phyloP scores from a whole-genome alignment of 2,888 invertebrate genomes.

The Polia nebulosa region DNA sequence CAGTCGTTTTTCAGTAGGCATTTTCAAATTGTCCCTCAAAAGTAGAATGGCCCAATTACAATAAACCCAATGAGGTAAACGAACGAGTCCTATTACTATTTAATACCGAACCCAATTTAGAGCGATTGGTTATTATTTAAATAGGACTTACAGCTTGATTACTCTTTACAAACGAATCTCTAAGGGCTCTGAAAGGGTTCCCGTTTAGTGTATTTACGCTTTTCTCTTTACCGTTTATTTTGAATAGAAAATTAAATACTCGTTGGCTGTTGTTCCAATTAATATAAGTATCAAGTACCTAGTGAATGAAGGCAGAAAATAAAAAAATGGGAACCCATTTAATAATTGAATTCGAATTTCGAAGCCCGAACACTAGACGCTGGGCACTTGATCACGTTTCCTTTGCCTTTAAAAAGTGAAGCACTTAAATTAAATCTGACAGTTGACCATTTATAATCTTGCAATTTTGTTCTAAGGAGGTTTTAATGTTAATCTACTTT shows the following conservation, averaged over 20 bases:
- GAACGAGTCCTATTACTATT: slow-evolving; percentile 41
- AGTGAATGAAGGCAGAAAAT: slow-evolving; percentile 8
- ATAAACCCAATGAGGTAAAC: slow-evolving; percentile 22
- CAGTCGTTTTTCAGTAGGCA: too few species aligned
- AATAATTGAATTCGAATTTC: slow-evolving; percentile 50
- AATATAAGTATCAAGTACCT: slow-evolving; percentile 33
- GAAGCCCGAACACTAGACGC: slow-evolving; percentile 40
- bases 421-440: slow-evolving; percentile 56
- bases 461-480: slow-evolving; percentile 15
- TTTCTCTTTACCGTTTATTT: slow-evolving; percentile 42
- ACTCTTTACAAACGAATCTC: slow-evolving; percentile 50
- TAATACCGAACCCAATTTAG: slow-evolving; percentile 41
- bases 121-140: slow-evolving; percentile 56
- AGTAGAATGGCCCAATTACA: neutral
- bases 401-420: slow-evolving; percentile 46
- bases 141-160: slow-evolving; percentile 56
- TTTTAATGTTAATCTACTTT: slow-evolving; percentile 19
- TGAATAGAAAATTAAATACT: slow-evolving; percentile 43
- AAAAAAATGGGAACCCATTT: slow-evolving; percentile 39
- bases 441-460: slow-evolving; percentile 55
- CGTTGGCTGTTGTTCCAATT: slow-evolving; percentile 41
- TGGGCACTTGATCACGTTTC: slow-evolving; percentile 56
- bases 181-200: slow-evolving; percentile 36
- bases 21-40: neutral
- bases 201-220: slow-evolving; percentile 38